A percentile compares a stretch with the other conserved stretches of the same genome.
Conservation (phyloP, 1,140 invertebrate species). For the Papilio machaon region DNA sequence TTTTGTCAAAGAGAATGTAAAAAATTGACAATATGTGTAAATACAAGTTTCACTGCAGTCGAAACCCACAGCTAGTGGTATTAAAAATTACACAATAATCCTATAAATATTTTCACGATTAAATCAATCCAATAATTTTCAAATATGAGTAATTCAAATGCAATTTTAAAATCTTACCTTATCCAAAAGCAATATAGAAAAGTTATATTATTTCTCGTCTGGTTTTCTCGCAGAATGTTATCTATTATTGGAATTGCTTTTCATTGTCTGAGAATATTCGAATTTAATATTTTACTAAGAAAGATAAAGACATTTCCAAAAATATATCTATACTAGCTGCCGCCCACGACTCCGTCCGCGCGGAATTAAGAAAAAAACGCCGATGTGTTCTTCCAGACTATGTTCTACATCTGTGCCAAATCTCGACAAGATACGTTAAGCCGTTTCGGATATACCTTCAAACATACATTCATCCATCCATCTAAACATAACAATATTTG, state of each 20-base stretch:
- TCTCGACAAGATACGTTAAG: no score
- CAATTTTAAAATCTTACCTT: conserved; percentile 23
- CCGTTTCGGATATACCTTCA: no score
- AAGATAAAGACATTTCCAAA: neutral
- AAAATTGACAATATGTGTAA: no score
- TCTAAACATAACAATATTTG: no score
- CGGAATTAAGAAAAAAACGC: no score
- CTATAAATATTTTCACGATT: neutral
- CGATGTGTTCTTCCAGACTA: no score
- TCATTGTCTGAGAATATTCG: neutral
- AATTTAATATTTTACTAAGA: neutral
- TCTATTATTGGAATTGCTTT: neutral
- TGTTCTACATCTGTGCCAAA: no score
- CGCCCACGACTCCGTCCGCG: no score
- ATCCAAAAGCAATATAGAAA: conserved; percentile 28
- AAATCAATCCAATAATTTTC: neutral
- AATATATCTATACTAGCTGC: neutral
- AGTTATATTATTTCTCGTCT: conserved; percentile 13
- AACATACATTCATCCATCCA: no score
- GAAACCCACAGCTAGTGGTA: neutral
- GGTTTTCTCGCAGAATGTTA: conserved; percentile 16
- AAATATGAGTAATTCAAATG: neutral
- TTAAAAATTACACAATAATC: neutral
- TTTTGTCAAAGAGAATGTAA: no score
- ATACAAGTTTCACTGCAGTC: no score